These are phyloP conservation scores for Chrysogorgia sp. DNA, from an alignment of 92 coral and sea anemone genomes.

Conservation along the genomic window DNA sequence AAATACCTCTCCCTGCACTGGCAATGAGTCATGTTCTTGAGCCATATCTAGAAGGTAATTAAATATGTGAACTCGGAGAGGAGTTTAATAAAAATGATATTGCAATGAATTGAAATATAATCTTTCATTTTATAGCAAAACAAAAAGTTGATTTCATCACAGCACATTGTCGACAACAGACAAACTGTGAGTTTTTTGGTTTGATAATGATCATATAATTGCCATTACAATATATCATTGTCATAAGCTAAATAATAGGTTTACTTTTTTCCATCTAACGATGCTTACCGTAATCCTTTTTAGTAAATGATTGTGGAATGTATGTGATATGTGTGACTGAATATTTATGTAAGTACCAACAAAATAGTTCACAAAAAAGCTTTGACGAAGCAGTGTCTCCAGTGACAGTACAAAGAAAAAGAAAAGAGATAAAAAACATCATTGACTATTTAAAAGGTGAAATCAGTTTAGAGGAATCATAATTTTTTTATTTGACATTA, in stretches of 20 bases:
- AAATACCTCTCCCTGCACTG: slow-evolving; percentile 68
- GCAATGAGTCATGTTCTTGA: slow-evolving; percentile 61
- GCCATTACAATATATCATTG: too few species aligned
- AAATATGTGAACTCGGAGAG: not conserved
- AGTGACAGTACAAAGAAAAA: slow-evolving; percentile 30
- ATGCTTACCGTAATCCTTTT: not conserved
- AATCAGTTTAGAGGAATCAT: too few species aligned
- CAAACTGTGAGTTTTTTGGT: slow-evolving; percentile 78
- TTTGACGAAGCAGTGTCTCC: slow-evolving; percentile 30
- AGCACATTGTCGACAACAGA: slow-evolving; percentile 78
- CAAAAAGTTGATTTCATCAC: slow-evolving; percentile 50
- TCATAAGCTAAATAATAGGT: too few species aligned
- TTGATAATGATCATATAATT: too few species aligned
- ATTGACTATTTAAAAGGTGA: slow-evolving; percentile 17
- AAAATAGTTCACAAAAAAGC: slow-evolving; percentile 12
- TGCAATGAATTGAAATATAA: not conserved
- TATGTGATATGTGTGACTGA: slow-evolving; percentile 76
- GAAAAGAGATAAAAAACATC: slow-evolving; percentile 37
- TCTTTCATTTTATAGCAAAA: slow-evolving; percentile 47
- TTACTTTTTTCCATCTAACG: not conserved
- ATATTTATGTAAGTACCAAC: slow-evolving; percentile 64
- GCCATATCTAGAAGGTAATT: slow-evolving; percentile 68
- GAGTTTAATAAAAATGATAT: not conserved
- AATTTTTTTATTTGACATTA: too few species aligned
- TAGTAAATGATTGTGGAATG: slow-evolving; percentile 89